Evolutionary conservation across 2,797 vertebrate species (phyloP).

Genomic region (Galagoides demidoff): DNA sequence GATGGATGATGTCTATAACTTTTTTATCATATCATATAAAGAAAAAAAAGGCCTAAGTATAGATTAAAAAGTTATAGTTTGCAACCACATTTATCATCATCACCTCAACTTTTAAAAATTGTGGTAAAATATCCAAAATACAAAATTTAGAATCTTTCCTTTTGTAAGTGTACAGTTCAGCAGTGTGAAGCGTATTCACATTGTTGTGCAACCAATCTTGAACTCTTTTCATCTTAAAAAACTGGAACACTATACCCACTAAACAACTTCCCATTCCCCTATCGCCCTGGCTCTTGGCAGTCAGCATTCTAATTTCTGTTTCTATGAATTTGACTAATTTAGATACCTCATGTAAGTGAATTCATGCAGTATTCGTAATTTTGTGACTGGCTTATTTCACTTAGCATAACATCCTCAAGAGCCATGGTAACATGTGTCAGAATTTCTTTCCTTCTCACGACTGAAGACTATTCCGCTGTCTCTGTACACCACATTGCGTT

Average conservation of each 20-base stretch:
- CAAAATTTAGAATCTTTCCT: neutral
- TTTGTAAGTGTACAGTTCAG: neutral
- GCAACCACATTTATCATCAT: neutral
- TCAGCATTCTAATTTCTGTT: neutral
- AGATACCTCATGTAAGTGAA: neutral
- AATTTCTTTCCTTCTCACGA: conserved; percentile 1
- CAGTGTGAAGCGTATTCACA: neutral
- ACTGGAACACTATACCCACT: neutral
- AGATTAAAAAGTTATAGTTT: neutral
- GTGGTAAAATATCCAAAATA: neutral
- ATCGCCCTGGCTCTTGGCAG: neutral
- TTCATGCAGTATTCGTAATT: neutral
- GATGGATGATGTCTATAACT: neutral
- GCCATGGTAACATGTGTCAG: neutral
- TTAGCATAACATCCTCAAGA: neutral
- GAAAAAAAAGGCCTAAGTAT: neutral
- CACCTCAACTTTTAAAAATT: neutral
- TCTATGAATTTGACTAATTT: neutral
- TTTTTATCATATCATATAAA: neutral
- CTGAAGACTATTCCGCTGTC: neutral
- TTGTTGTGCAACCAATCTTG: neutral
- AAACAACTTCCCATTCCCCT: neutral
- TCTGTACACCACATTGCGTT: neutral
- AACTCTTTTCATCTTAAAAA: neutral
- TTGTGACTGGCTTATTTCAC: neutral